A percentile compares a stretch with the other conserved stretches of the same genome.
phyloP scores from a whole-genome alignment of 2,113 vertebrate genomes.

The Suncus etruscus region DNA sequence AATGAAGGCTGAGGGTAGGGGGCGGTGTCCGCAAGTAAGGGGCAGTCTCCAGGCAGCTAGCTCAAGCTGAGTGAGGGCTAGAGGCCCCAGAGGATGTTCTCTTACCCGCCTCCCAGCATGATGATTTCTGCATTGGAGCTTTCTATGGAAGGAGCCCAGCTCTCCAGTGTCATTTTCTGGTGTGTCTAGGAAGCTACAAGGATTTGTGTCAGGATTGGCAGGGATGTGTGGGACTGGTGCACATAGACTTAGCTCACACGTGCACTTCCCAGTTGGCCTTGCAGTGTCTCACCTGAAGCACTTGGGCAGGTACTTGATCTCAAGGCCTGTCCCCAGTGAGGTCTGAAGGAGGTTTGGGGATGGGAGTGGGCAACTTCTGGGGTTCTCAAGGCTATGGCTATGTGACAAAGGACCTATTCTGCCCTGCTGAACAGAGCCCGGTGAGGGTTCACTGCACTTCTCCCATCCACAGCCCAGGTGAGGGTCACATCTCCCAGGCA shows the following conservation, averaged over 20 bases:
- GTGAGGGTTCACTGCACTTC: not conserved
- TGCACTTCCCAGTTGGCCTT: fast-evolving
- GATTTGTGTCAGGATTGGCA: fast-evolving
- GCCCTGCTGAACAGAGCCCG: not conserved
- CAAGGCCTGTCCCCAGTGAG: not conserved
- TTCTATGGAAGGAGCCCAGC: not conserved
- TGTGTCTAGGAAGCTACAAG: not conserved
- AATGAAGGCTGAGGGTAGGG: no score
- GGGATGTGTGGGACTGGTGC: not conserved
- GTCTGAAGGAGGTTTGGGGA: not conserved
- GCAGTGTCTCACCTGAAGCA: not conserved
- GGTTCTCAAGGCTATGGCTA: not conserved
- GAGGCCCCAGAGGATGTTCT: no score
- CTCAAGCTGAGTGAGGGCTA: no score
- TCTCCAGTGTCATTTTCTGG: not conserved
- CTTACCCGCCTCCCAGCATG: not conserved
- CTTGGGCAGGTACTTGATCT: not conserved
- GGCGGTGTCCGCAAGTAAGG: no score
- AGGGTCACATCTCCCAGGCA: no score
- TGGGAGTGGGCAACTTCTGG: no score
- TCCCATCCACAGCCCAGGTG: not conserved
- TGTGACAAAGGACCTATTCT: no score
- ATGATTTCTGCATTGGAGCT: conserved; percentile 4
- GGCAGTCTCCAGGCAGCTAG: no score
- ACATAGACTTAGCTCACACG: not conserved